Evolutionary conservation across 2,797 vertebrate species (phyloP).

Genomic region (Melanotaenia parkinsoni): DNA sequence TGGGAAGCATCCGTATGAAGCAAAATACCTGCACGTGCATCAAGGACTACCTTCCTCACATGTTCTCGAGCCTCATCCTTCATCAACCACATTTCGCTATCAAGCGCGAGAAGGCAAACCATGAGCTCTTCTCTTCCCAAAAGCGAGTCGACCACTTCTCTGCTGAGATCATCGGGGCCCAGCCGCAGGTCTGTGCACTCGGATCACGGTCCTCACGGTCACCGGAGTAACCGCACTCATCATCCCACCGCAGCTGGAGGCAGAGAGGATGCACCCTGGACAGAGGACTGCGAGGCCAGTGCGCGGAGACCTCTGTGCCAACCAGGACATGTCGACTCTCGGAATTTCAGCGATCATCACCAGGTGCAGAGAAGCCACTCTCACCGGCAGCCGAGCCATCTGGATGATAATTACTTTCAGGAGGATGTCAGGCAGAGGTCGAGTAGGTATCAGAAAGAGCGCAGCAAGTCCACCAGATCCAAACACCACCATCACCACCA

Average conservation of each 20-base stretch:
- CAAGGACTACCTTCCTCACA: slow-evolving; percentile 44
- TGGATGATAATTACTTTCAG: slow-evolving; percentile 73
- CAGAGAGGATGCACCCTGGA: slow-evolving; percentile 69
- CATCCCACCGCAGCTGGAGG: slow-evolving; percentile 55
- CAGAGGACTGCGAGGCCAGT: slow-evolving; percentile 87
- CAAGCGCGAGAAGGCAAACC: slow-evolving; percentile 45
- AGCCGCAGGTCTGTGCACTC: slow-evolving; percentile 75
- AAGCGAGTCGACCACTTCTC: slow-evolving; percentile 90
- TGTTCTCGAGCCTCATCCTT: slow-evolving; percentile 30
- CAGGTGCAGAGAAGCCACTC: slow-evolving; percentile 70
- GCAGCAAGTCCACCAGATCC: slow-evolving; percentile 68
- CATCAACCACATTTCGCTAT: slow-evolving; percentile 34
- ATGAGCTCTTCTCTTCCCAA: slow-evolving; percentile 89
- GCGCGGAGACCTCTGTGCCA: slow-evolving; percentile 92
- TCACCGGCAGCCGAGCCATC: slow-evolving; percentile 68
- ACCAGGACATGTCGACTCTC: slow-evolving; percentile 73
- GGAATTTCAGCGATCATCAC: slow-evolving; percentile 60
- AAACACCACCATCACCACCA: slow-evolving; percentile 68
- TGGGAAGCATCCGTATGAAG: slow-evolving; percentile 23
- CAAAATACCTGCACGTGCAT: slow-evolving; percentile 62
- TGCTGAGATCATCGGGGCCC: slow-evolving; percentile 82
- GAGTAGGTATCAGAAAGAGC: slow-evolving; percentile 65
- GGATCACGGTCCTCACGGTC: slow-evolving; percentile 65
- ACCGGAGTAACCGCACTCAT: slow-evolving; percentile 68
- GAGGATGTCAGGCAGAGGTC: slow-evolving; percentile 70